These are phyloP conservation scores for Aramus guarauna DNA, from an alignment of 2,113 vertebrate genomes.

Conservation along the genomic window DNA sequence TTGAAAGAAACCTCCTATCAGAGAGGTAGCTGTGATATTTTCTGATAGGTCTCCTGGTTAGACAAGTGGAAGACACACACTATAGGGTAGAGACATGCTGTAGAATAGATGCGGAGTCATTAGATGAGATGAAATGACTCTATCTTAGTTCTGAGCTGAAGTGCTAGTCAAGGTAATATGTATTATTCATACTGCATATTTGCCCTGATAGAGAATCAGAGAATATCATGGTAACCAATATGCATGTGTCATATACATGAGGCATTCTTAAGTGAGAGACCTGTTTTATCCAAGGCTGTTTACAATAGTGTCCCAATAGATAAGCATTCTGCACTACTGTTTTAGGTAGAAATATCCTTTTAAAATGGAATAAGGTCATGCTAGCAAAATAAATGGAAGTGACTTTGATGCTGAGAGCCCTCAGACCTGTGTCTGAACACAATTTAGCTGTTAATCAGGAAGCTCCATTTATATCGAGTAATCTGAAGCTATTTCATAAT, in stretches of 20 bases:
- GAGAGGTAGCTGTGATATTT: neutral
- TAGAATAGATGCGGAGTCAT: neutral
- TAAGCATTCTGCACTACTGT: neutral
- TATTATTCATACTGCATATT: neutral
- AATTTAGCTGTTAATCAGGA: neutral
- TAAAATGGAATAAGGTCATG: neutral
- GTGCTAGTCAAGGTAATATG: neutral
- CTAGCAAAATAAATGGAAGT: neutral
- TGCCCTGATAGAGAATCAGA: neutral
- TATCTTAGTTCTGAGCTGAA: neutral
- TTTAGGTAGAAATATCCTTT: neutral
- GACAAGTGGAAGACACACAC: neutral
- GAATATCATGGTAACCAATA: neutral
- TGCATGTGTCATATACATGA: neutral
- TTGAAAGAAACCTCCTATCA: neutral
- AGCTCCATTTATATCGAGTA: neutral
- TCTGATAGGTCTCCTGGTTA: neutral
- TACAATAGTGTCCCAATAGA: neutral
- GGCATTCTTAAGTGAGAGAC: neutral
- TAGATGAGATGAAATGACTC: neutral
- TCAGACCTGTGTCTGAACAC: neutral
- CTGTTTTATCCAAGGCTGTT: neutral
- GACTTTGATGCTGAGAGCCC: neutral
- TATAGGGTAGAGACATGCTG: neutral
- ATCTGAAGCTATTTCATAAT: conserved; percentile 11